Percentiles rank a stretch among this genome's conserved stretches.
phyloP scores from a whole-genome alignment of 1,140 invertebrate genomes.

The Polypedilum vanderplanki region DNA sequence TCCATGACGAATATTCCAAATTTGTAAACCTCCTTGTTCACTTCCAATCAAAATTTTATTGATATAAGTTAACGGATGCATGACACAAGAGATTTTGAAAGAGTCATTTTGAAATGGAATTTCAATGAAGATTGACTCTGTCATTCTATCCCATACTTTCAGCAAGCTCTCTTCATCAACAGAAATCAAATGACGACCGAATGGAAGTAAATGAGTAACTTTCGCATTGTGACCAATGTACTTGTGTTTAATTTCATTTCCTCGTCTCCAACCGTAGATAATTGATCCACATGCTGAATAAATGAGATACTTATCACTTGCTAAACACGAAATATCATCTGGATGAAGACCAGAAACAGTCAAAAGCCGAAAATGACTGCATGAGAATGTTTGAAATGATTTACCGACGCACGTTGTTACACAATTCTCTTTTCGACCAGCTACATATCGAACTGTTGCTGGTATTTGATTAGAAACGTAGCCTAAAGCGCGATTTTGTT shows the following conservation, averaged over 20 bases:
- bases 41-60: constrained; percentile 94
- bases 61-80: constrained; percentile 87
- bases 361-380: constrained; percentile 71
- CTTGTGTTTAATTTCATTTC: constrained; percentile 74
- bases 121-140: constrained; percentile 59
- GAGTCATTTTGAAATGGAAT: constrained; percentile 60
- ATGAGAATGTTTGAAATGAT: constrained; percentile 86
- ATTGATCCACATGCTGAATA: constrained; percentile 74
- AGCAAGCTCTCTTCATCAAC: constrained; percentile 72
- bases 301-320: constrained; percentile 70
- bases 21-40: constrained; percentile 75
- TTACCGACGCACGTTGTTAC: constrained; percentile 84
- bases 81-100: constrained; percentile 70
- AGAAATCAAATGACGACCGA: constrained; percentile 77
- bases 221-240: constrained; percentile 68
- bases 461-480: constrained; percentile 91
- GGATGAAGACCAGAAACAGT: constrained; percentile 75
- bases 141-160: constrained; percentile 79
- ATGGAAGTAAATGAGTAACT: constrained; percentile 78
- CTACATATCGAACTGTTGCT: constrained; percentile 74
- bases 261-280: constrained; percentile 81
- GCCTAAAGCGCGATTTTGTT: constrained; percentile 74
- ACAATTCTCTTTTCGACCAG: constrained; percentile 76
- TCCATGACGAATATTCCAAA: constrained; percentile 83
- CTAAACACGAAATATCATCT: constrained; percentile 73